phyloP scores from a whole-genome alignment of 1,140 invertebrate species.

The Ceratina calcarata region DNA sequence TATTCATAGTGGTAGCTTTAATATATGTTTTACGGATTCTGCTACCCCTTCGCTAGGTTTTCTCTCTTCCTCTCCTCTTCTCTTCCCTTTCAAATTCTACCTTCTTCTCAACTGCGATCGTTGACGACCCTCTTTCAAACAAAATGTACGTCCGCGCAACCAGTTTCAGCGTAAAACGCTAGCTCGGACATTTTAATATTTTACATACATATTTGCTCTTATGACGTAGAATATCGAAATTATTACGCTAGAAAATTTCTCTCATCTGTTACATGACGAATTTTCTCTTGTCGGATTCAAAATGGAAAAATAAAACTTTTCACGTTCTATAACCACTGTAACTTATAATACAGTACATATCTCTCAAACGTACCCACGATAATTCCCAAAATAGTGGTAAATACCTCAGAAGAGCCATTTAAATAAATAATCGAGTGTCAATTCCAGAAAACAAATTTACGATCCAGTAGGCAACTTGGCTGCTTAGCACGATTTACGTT shows the following conservation, averaged over 20 bases:
- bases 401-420: not conserved
- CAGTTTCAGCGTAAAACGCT: no score
- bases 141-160: not conserved
- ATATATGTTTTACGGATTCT: slow-evolving; percentile 77
- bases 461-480: slow-evolving; percentile 60
- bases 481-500: slow-evolving; percentile 74
- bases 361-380: not conserved
- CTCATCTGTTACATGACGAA: no score
- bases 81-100: not conserved
- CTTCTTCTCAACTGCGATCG: not conserved
- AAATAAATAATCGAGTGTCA: slow-evolving; percentile 68
- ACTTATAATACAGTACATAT: no score
- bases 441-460: slow-evolving; percentile 76
- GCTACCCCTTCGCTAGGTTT: slow-evolving; percentile 51
- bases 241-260: no score
- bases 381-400: not conserved
- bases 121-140: not conserved
- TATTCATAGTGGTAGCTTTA: slow-evolving; percentile 75
- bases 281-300: no score
- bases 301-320: no score
- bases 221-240: no score
- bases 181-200: no score
- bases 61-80: not conserved
- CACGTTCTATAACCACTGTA: no score
- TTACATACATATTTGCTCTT: not conserved